Percentiles rank a stretch among this genome's conserved stretches.
Evolutionary conservation across 1,140 invertebrate genomes (phyloP).

Genomic region (Bombus haemorrhoidalis): DNA sequence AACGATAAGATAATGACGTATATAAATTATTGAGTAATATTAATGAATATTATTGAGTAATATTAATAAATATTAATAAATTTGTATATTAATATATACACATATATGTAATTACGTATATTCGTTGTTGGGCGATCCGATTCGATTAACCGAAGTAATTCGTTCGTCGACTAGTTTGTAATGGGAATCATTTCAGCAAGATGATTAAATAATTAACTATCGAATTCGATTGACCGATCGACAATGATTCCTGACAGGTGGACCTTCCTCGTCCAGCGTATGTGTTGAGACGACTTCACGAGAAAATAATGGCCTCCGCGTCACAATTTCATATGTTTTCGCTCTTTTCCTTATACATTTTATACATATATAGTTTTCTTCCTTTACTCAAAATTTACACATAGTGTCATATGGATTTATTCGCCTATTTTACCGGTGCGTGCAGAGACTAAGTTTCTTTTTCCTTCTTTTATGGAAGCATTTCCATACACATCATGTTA

Average conservation of each 20-base stretch:
- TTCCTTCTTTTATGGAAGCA: constrained; percentile 5
- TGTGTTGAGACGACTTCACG: not conserved
- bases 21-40: constrained; percentile 62
- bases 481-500: constrained; percentile 57
- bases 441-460: constrained; percentile 39
- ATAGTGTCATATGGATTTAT: constrained; percentile 3
- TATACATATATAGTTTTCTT: not conserved
- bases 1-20: constrained; percentile 61
- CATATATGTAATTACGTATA: constrained; percentile 45
- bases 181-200: not conserved
- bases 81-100: constrained; percentile 62
- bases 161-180: not conserved
- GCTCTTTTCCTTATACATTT: constrained; percentile 6
- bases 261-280: not conserved
- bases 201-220: not conserved
- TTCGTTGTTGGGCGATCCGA: constrained; percentile 39
- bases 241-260: not conserved
- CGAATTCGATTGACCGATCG: constrained; percentile 10
- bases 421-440: constrained; percentile 38
- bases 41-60: constrained; percentile 62
- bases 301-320: constrained; percentile 18
- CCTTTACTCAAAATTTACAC: not conserved
- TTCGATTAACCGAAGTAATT: constrained; percentile 59
- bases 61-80: constrained; percentile 61
- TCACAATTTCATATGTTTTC: constrained; percentile 16